Base-by-base conservation (phyloP, 2,113 vertebrate genomes). In the Accipiter cooperii region DNA sequence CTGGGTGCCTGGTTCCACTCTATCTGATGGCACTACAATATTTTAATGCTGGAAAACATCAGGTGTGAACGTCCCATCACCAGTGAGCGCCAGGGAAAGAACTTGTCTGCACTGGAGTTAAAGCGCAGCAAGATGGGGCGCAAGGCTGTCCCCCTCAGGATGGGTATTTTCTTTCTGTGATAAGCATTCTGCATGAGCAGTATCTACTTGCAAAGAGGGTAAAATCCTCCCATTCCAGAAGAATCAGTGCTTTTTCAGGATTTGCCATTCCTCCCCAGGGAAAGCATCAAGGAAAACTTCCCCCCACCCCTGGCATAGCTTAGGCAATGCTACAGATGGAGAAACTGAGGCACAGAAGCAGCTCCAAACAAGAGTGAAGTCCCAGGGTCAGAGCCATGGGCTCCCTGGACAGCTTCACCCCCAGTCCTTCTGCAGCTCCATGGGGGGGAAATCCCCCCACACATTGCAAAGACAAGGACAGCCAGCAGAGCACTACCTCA, bases 281-380 rank as follows among this genome's bases (percentile, higher is more conserved):
- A 73, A 78, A 54, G 10, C 24, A 61, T 28, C 31, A 64, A 54
- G 54, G 21, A 75, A 76, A 57, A 11, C 3, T 40, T 64, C 4
- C 16, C 15, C 17, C 17, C 13, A 6, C 0, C 3, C 4, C 10
- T 0, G 0, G 9, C 18, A 36, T 15, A 86, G 22, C 25, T 60
- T 40, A 71, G 60, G 20, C 13, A 7, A 17, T 49, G 52, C 12
- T 84, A 33, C 0, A 1, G 47, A 4, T 42, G 44, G 57, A 71
- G 77, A 95, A 92, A 95, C 28, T 54, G 92, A 89, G 84, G 74
- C 80, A 70, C 12, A 13, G 24, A 78, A 60, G 46, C 24, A 54
- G 26, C 9, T 74, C 8, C 42, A 89, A 84, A 77, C 8, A 31
- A 40, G 20, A 81, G 31, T 3, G 15, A 26, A 49, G 28, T 24